Evolutionary conservation across 2,888 invertebrate genomes (phyloP).

Genomic region (Anarsia innoxiella): DNA sequence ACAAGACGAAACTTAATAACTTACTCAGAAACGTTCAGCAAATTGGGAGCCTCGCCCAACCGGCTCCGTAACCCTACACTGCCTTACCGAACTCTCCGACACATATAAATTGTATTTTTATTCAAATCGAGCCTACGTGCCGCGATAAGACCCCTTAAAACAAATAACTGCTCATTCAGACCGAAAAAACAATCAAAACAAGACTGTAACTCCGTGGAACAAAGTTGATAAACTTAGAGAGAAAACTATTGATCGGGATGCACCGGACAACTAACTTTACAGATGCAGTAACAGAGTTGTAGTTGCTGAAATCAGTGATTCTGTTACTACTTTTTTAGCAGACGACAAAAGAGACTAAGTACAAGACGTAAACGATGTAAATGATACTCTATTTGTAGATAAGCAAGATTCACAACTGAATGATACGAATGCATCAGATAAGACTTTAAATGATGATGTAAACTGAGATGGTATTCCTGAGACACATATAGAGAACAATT

Average conservation of each 20-base stretch:
- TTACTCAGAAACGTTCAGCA: conserved; percentile 72
- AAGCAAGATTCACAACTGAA: conserved; percentile 40
- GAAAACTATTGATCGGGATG: conserved; percentile 23
- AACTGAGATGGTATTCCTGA: conserved; percentile 39
- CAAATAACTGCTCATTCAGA: conserved; percentile 60
- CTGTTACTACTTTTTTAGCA: conserved; percentile 44
- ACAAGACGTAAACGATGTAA: conserved; percentile 36
- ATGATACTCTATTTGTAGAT: conserved; percentile 34
- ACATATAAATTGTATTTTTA: conserved; percentile 75
- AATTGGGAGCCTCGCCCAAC: conserved; percentile 67
- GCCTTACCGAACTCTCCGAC: conserved; percentile 62
- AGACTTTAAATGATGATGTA: conserved; percentile 38
- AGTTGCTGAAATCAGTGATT: conserved; percentile 43
- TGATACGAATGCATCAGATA: conserved; percentile 35
- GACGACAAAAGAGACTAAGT: conserved; percentile 36
- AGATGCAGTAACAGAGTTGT: conserved; percentile 59
- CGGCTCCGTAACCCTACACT: conserved; percentile 69
- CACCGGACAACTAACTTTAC: conserved; percentile 54
- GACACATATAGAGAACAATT: conserved; percentile 48
- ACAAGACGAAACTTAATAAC: conserved; percentile 75
- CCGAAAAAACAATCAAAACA: conserved; percentile 29
- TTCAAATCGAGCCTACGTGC: conserved; percentile 72
- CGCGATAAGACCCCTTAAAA: conserved; percentile 66
- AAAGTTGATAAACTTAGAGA: conserved; percentile 32
- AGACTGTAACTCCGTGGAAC: conserved; percentile 31